phyloP scores from a whole-genome alignment of 2,113 vertebrate species.

The Chionis minor region DNA sequence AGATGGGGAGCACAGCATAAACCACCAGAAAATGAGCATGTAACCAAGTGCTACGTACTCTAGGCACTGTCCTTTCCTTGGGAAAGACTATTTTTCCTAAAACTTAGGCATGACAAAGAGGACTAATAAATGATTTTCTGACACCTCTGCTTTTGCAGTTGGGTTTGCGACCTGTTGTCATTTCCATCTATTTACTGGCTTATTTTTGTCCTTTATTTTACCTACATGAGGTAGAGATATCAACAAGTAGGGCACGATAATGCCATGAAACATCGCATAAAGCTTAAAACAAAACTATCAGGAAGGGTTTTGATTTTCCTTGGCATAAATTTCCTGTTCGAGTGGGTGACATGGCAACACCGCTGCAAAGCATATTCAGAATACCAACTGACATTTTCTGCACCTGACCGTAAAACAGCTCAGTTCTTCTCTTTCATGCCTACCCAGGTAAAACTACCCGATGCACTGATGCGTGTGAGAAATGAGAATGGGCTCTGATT shows the following conservation, averaged over 20 bases:
- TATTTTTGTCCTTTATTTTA: neutral
- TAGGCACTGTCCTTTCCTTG: neutral
- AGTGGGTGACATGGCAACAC: neutral
- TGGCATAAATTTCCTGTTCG: neutral
- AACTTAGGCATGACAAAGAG: neutral
- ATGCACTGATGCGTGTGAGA: neutral
- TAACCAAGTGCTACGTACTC: neutral
- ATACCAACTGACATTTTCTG: neutral
- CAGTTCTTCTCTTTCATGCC: neutral
- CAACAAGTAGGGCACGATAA: neutral
- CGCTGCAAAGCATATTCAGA: neutral
- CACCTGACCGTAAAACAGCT: neutral
- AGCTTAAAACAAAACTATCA: neutral
- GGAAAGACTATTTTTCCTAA: neutral
- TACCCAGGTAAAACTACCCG: neutral
- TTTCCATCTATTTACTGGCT: neutral
- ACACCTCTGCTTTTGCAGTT: neutral
- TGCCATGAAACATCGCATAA: neutral
- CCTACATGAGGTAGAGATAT: neutral
- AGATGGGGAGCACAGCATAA: neutral
- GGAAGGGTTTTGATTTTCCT: neutral
- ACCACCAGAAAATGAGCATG: neutral
- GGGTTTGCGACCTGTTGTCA: neutral
- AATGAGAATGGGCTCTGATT: neutral
- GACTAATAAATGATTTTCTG: neutral